Evolutionary conservation across 2,888 invertebrate species (phyloP), one percentile per base, ranked within the genome.

Genomic region (Nemotelus nigrinus): DNA sequence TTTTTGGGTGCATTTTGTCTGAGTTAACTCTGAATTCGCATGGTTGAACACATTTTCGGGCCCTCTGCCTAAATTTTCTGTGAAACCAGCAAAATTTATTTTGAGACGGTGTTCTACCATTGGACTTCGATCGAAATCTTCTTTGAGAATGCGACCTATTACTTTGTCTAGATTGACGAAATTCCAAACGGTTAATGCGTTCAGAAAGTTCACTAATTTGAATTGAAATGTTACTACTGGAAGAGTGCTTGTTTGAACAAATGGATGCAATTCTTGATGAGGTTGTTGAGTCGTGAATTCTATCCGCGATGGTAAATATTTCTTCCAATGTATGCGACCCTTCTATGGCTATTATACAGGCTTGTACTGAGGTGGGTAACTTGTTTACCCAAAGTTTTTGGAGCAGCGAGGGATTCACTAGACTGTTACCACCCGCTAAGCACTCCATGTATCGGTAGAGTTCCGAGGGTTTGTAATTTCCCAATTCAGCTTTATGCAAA

Each of bases 231-330:
- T 25, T 25, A 25, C 25, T 25, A 25, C 25, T 25, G 25, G 25
- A 25, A 25, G 25, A 25, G 25, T 25, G 25, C 25, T 25, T 25
- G 25, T 25, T 25, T 25, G 25, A 25, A 25, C 25, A 25, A 25
- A 25, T 25, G 25, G 25, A 25, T 25, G 25, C 25, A 25, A 25
- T 25, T 47, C 47, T 43, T 48, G 60, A 2, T 43, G 60, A 58
- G 2, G 58, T 6, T 3, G 44, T 44, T 5, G 76, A 57, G 25
- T 77, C 68, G 47, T 58, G 39, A 41, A 77, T 77, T 58, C 58
- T 68, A 60, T 77, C 77, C 2, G 68, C 77, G 25, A 77, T 77
- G 3, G n/a, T 2, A 2, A 77, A 58, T 6, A 77, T 8, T 60
- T 77, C 50, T 25, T 63, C 64, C 41, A n/a, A 53, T 41, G 48